Base-by-base conservation (phyloP, 2,888 invertebrate genomes). In the Parnassius apollo region DNA sequence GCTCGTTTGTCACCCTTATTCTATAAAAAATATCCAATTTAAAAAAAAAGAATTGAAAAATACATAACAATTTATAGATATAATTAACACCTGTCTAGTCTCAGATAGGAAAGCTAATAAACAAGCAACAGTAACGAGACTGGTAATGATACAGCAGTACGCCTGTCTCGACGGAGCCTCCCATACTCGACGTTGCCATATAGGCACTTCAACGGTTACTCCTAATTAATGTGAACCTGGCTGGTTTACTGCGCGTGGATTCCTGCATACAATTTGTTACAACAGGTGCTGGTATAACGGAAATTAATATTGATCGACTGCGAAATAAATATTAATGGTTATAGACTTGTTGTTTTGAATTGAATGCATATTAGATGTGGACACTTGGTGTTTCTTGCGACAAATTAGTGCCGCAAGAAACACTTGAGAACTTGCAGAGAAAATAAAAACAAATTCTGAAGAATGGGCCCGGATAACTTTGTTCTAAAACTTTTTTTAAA, bases 161-260 rank as follows among this genome's bases (percentile, higher is more conserved):
- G n/a, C 49, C 49, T 49, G 48, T 57, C n/a, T 45, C 54, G 35
- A 63, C 59, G 63, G 63, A 59, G 59, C 55, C 58, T 13, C 51
- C 10, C 48, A 57, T 49, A 49, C 49, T 9, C 12, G 44, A 45
- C 54, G 59, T 55, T 55, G 61, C 70, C 69, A 61, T 69, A 70
- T 68, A 61, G 62, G 68, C 63, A 65, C 49, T 49, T 59, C 68
- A 66, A 70, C 71, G 62, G 72, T 71, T 66, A 68, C 67, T 60
- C 57, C 65, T 71, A 67, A 72, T 72, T 71, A 70, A 69, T 65
- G 65, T 61, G 51, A 50, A 65, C 62, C 57, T 56, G 68, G 64
- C 61, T 61, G 66, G 65, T 66, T 65, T 62, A 49, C 12, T 12
- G 63, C 55, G 18, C 35, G 59, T 42, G 18, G 63, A 63, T 63